These are phyloP conservation scores for Scaptomyza tumidula DNA, from an alignment of 2,888 invertebrate genomes.

Conservation along the genomic window DNA sequence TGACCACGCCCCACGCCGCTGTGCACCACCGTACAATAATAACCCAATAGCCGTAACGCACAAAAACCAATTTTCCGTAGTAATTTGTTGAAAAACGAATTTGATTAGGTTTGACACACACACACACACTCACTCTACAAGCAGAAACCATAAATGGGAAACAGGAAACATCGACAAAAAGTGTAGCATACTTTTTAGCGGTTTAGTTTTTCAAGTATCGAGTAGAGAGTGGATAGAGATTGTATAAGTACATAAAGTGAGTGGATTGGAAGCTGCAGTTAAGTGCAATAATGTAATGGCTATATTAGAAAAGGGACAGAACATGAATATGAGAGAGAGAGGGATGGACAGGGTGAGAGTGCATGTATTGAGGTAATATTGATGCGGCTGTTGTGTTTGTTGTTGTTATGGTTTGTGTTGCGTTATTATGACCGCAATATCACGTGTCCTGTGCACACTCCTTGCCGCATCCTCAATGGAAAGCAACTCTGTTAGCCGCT, in stretches of 20 bases:
- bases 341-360: not conserved
- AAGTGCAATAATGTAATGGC: conserved; percentile 76
- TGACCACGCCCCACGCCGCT: not conserved
- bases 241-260: conserved; percentile 19
- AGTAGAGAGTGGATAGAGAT: not conserved
- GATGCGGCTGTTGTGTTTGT: not conserved
- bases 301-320: conserved; percentile 43
- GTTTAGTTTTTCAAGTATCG: conserved; percentile 28
- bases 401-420: conserved; percentile 10
- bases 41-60: conserved; percentile 30
- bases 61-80: conserved; percentile 58
- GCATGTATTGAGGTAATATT: not conserved
- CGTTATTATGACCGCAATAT: conserved; percentile 69
- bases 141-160: not conserved
- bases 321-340: conserved; percentile 4
- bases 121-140: not conserved
- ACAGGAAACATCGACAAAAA: conserved; percentile 27
- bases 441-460: conserved; percentile 59
- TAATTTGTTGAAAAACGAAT: conserved; percentile 57
- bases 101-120: conserved; percentile 51
- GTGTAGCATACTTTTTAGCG: conserved; percentile 48
- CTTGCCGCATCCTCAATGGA: conserved; percentile 43
- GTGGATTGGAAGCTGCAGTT: conserved; percentile 67
- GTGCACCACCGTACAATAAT: conserved; percentile 4
- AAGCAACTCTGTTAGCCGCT: conserved; percentile 46